Evolutionary conservation across 2,888 invertebrate species (phyloP).

Genomic region (Nomada ferruginata): DNA sequence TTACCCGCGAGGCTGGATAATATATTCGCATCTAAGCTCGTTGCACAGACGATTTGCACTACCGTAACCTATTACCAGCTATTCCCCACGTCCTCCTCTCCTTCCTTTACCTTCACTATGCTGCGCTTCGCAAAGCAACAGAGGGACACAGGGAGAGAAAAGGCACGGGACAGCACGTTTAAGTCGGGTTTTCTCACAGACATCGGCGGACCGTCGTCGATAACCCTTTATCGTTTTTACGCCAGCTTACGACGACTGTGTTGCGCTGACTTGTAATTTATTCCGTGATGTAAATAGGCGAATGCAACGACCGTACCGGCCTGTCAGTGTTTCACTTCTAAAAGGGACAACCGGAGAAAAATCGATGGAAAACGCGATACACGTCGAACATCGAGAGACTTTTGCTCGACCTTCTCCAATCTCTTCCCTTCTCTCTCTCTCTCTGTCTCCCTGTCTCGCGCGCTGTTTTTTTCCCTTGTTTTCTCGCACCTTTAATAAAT

Average conservation of each 20-base stretch:
- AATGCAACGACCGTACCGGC: neutral
- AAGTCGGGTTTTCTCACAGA: conserved; percentile 41
- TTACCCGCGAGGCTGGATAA: neutral
- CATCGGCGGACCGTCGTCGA: conserved; percentile 37
- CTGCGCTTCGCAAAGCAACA: neutral
- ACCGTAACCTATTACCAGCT: conserved; percentile 48
- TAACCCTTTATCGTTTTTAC: conserved; percentile 56
- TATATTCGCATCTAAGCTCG: conserved; percentile 22
- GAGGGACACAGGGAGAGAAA: conserved; percentile 11
- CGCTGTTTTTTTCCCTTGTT: too few relatives aligned
- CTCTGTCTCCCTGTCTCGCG: neutral
- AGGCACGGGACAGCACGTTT: conserved; percentile 30
- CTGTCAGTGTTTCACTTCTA: conserved; percentile 11
- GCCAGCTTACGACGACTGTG: conserved; percentile 28
- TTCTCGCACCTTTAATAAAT: neutral
- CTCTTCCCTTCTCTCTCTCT: too few relatives aligned
- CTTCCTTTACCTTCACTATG: too few relatives aligned
- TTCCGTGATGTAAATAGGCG: conserved; percentile 43
- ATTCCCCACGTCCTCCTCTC: conserved; percentile 1
- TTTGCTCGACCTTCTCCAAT: conserved; percentile 12
- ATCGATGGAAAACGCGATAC: conserved; percentile 13
- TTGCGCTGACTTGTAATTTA: conserved; percentile 55
- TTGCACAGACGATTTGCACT: conserved; percentile 37
- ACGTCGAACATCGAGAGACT: conserved; percentile 17
- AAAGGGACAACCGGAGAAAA: conserved; percentile 26